Evolutionary conservation across 2,888 invertebrate species (phyloP), one percentile per base, ranked within the genome.

Genomic region (Limnephilus auricula): DNA sequence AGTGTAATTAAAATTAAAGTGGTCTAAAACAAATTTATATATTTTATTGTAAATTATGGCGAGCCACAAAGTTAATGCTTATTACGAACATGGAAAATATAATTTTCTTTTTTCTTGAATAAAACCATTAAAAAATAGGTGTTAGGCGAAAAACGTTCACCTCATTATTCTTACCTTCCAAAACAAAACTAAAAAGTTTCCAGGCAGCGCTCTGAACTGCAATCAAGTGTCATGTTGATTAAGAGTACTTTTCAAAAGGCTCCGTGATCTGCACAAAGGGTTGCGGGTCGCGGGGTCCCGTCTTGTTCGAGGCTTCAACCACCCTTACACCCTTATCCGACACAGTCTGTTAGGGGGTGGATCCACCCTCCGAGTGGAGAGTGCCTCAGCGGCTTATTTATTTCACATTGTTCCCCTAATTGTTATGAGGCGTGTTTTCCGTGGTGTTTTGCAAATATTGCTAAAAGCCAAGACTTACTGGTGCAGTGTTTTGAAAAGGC

Each of bases 371-470:
- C 10, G 18, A 82, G 34, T 25, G 32, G 32, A 82, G 82, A 34
- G 82, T 5, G 32, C 25, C 82, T 82, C 32, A 6, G 25, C 18
- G 34, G 82, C 82, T 34, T 82, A n/a, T 82, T 82, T 82, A 32
- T 82, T 82, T 37, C 82, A n/a, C 82, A 82, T 82, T 82, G 82
- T 82, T 82, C 82, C 82, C 25, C 32, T 34, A 37, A 32, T 37
- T 37, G 82, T 82, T 82, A 25, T n/a, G 65, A n/a, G n/a, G 65
- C 65, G n/a, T 65, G 50, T 65, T 25, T n/a, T 25, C 50, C 25
- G 18, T 65, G 50, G 50, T 18, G 65, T 65, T 65, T 65, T 65
- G 65, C 65, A 65, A 65, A 65, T 65, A n/a, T n/a, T 65, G 65
- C 25, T 65, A 5, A n/a, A 65, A 65, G 65, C 25, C 25, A n/a